Percentiles rank a stretch among this genome's conserved stretches.
Evolutionary conservation across 2,888 invertebrate species (phyloP).

Genomic region (Oxystoma pomonae): DNA sequence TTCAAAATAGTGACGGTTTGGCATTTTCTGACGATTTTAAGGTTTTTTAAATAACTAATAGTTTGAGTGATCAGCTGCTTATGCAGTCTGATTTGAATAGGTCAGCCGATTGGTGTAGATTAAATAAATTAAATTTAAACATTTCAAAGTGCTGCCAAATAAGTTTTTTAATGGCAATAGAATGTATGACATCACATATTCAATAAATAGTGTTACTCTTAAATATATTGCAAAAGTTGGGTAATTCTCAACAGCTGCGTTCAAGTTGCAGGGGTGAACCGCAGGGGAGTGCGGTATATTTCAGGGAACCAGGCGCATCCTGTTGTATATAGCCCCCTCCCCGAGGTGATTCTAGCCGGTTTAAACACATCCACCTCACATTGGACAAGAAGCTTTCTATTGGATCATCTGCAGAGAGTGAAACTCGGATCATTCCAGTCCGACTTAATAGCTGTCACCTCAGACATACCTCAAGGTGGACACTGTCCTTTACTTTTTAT

Average conservation of each 20-base stretch:
- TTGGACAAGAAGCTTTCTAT: too few species aligned
- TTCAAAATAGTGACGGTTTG: neutral
- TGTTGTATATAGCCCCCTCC: too few species aligned
- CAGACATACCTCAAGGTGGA: neutral
- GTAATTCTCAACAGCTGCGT: too few species aligned
- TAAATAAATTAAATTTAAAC: neutral
- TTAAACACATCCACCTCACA: too few species aligned
- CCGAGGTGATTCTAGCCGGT: too few species aligned
- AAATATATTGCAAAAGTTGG: neutral
- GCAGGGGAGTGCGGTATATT: too few species aligned
- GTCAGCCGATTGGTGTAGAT: neutral
- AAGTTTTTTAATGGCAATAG: neutral
- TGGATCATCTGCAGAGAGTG: neutral
- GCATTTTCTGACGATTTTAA: neutral
- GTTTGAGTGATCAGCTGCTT: neutral
- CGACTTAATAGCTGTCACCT: neutral
- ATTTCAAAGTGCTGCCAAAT: neutral
- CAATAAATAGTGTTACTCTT: neutral
- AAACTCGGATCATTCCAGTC: neutral
- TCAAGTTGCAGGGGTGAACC: too few species aligned
- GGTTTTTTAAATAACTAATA: neutral
- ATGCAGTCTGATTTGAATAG: neutral
- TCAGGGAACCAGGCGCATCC: too few species aligned
- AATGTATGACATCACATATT: neutral
- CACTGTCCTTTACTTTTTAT: neutral